Evolutionary conservation across 2,113 vertebrate species (phyloP), one percentile per base, ranked within the genome.

Genomic region (Malurus melanocephalus): DNA sequence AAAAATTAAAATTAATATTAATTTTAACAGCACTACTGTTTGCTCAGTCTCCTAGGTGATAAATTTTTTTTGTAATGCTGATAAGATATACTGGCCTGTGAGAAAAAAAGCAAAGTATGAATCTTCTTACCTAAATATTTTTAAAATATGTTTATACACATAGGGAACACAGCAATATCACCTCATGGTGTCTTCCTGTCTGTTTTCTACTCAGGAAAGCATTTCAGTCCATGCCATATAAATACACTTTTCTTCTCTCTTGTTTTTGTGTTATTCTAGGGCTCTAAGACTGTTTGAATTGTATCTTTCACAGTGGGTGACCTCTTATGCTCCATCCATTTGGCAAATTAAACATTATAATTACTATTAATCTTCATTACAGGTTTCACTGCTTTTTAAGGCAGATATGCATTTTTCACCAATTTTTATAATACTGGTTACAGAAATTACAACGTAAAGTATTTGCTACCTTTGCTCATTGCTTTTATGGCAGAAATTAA

Each of bases 331-430:
- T 57, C 38, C 35, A 72, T 92, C 77, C 76, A 32, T 64, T 84
- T 84, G 66, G 53, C 81, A 59, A 72, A 79, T 84, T 86, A 84
- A 90, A 81, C 33, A 20, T 86, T 78, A 42, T 91, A 61, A 61
- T 81, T 67, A 61, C 33, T 87, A 40, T 64, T 93, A 84, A 72
- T 76, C 38, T 90, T 87, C 66, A 57, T 93, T 69, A 76, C 26
- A 42, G 33, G 20, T 88, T 87, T 92, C 61, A 64, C 28, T 83
- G 59, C 38, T 1, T 67, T 64, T 83, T 75, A 53, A 80, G 78
- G 56, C 78, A 26, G 17, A 33, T 40, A 11, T 57, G 33, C 26
- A n/a, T 87, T 92, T 94, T 93, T 53, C 38, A 43, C 10, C 60
- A 49, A 30, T 52, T 88, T 79, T 72, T 72, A 48, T 52, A 30